Evolutionary conservation across 2,797 vertebrate genomes (phyloP).

Genomic region (Brachyalestes nurse): DNA sequence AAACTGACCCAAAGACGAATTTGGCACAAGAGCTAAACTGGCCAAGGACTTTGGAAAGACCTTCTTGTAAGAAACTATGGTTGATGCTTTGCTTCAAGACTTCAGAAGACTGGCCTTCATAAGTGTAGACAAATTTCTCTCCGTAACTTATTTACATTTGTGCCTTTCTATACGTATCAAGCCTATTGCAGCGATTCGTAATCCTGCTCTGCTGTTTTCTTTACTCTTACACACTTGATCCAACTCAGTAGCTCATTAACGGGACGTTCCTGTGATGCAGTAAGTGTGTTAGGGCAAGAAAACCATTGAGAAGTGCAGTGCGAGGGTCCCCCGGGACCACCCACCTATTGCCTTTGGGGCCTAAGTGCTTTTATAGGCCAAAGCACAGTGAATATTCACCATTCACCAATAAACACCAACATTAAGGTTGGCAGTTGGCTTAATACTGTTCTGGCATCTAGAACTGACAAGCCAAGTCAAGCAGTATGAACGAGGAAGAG

Average conservation of each 20-base stretch:
- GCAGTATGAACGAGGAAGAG: background rate
- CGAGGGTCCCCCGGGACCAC: background rate
- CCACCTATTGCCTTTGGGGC: background rate
- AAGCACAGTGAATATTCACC: background rate
- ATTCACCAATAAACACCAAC: background rate
- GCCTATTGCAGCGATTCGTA: background rate
- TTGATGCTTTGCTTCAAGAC: no score
- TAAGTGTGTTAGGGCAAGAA: background rate
- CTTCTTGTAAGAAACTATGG: background rate
- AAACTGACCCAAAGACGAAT: background rate
- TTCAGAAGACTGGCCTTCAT: background rate
- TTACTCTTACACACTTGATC: background rate
- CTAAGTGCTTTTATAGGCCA: background rate
- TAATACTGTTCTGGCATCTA: background rate
- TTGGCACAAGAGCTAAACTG: conserved; percentile 1
- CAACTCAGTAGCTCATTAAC: background rate
- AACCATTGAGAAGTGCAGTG: background rate
- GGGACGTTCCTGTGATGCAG: no score
- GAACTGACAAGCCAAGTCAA: background rate
- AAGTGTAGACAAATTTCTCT: background rate
- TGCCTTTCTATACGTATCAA: background rate
- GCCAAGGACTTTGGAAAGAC: background rate
- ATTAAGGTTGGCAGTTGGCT: background rate
- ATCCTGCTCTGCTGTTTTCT: background rate
- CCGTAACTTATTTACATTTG: background rate